Percentiles rank a stretch among this genome's conserved stretches.
phyloP scores from a whole-genome alignment of 2,888 invertebrate genomes.

The Nemotelus nigrinus region DNA sequence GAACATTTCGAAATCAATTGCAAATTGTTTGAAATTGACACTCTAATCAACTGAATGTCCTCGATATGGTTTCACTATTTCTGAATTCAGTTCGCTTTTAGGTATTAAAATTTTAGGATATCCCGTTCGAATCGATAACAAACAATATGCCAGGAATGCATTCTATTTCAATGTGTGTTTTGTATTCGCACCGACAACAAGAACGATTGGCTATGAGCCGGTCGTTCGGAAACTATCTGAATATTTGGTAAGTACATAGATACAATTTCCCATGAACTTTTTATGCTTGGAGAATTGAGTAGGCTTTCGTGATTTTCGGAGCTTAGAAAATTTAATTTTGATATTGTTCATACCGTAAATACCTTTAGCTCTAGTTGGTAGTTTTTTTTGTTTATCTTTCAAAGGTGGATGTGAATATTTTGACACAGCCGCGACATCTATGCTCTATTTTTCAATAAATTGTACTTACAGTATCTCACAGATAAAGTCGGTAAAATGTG shows the following conservation, averaged over 20 bases:
- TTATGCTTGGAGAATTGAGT: not conserved
- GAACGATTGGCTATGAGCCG: constrained; percentile 82
- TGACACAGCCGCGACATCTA: no score
- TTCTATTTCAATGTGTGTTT: constrained; percentile 87
- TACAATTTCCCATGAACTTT: no score
- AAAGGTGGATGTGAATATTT: no score
- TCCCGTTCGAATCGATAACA: constrained; percentile 80
- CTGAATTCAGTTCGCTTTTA: constrained; percentile 72
- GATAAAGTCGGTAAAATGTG: no score
- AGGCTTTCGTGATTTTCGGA: not conserved
- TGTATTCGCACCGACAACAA: constrained; percentile 79
- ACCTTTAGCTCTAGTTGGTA: no score
- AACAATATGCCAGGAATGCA: constrained; percentile 82
- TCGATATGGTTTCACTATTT: constrained; percentile 67
- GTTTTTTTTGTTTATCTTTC: no score
- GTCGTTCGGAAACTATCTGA: constrained; percentile 84
- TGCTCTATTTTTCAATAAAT: no score
- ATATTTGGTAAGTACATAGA: constrained; percentile 71
- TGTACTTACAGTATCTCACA: no score
- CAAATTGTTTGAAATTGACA: no score
- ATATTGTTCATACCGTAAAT: no score
- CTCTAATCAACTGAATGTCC: not conserved
- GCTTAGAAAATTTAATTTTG: no score
- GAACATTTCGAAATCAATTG: no score
- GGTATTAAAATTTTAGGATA: constrained; percentile 82